These are phyloP conservation scores for Macropis europaea DNA, from an alignment of 2,888 invertebrate species.

Conservation along the genomic window DNA sequence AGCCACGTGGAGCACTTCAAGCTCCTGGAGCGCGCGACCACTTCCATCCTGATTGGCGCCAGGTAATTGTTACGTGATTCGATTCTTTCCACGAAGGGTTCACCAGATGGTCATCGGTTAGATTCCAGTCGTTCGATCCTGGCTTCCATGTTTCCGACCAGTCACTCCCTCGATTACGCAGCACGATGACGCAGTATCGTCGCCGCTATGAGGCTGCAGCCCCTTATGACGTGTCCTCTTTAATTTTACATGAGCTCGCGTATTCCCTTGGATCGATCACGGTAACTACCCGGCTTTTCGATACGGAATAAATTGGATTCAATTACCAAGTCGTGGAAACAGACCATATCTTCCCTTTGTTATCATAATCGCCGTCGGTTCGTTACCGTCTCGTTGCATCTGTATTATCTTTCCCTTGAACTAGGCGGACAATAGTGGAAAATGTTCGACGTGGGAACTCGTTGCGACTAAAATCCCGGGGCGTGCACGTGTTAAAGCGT, in stretches of 20 bases:
- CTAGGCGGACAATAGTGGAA: no score
- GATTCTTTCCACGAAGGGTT: slow-evolving; percentile 43
- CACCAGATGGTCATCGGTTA: slow-evolving; percentile 56
- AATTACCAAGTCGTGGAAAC: slow-evolving; percentile 14
- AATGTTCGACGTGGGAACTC: no score
- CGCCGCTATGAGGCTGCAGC: slow-evolving; percentile 16
- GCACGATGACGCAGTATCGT: slow-evolving; percentile 46
- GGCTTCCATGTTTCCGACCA: slow-evolving; percentile 35
- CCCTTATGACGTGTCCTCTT: slow-evolving; percentile 52
- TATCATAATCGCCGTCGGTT: no score
- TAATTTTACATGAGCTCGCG: slow-evolving; percentile 49
- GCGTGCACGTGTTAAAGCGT: no score
- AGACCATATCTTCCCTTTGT: no score
- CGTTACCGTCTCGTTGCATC: no score
- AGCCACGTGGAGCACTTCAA: slow-evolving; percentile 93
- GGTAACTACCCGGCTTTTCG: slow-evolving; percentile 12
- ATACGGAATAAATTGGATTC: slow-evolving; percentile 47
- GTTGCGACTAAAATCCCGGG: no score
- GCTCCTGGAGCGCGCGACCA: slow-evolving; percentile 92
- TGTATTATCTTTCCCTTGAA: no score
- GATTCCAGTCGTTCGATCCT: slow-evolving; percentile 32
- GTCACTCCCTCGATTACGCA: slow-evolving; percentile 59
- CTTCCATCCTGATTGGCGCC: slow-evolving; percentile 93
- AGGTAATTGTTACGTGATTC: slow-evolving; percentile 83
- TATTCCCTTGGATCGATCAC: slow-evolving; percentile 37